Evolutionary conservation across 2,113 vertebrate species (phyloP).

Genomic region (Catharus fuscescens): DNA sequence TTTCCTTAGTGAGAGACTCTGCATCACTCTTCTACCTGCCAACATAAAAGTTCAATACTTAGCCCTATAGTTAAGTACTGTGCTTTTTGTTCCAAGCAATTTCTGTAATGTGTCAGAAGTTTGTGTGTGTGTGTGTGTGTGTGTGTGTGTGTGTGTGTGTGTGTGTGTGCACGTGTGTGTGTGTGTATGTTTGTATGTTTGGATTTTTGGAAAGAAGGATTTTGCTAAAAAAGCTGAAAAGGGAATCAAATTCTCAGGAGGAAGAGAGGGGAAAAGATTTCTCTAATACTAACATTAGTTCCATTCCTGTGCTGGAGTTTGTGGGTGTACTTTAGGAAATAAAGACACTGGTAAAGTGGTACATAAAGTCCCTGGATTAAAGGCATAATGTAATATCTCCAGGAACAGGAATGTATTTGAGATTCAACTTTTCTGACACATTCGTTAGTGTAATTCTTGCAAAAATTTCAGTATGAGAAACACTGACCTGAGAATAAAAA

Average conservation of each 20-base stretch:
- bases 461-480: neutral
- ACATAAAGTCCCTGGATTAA: neutral
- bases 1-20: neutral
- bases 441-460: neutral
- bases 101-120: neutral
- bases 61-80: neutral
- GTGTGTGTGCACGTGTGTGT: no score
- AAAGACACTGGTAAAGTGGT: neutral
- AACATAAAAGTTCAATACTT: neutral
- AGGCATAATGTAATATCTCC: neutral
- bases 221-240: neutral
- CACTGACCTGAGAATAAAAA: neutral
- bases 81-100: neutral
- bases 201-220: neutral
- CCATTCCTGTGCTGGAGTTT: neutral
- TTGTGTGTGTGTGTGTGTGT: fast-evolving
- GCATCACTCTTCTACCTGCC: neutral
- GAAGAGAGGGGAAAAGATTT: fast-evolving
- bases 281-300: neutral
- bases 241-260: neutral
- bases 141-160: neutral
- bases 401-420: neutral
- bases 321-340: neutral
- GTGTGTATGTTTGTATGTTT: neutral
- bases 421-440: neutral